Evolutionary conservation across 2,888 invertebrate genomes (phyloP), one percentile per base, ranked within the genome.

Genomic region (Lycaena phlaeas): DNA sequence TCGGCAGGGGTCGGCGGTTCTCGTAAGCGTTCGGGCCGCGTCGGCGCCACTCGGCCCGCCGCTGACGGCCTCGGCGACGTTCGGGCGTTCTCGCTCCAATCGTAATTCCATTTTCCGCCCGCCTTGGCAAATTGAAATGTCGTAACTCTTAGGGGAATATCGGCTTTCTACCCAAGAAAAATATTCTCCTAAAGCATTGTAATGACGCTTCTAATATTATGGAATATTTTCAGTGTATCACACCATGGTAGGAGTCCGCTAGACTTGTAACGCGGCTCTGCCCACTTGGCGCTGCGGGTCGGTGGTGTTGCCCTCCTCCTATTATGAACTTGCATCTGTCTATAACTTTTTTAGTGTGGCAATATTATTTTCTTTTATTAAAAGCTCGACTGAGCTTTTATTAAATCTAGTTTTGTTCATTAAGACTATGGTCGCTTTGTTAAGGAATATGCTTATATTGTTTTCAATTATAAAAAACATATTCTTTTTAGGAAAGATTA

Each of bases 101-200:
- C 82, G 84, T 82, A 82, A 85, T 85, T 82, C 82, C 82, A 84
- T 85, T 85, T 85, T 85, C 85, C 84, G 82, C 82, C 81, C 84
- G 85, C 85, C 84, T 84, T 85, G 79, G 85, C 85, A 85, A 85
- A 85, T 85, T 85, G 85, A 85, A 85, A 85, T 84, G 85, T 84
- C 84, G 85, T 85, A 84, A 84, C 81, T 85, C 85, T 84, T 82
- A 68, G 76, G 85, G 85, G 85, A 82, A 85, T 85, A 81, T 84
- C 84, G 82, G 79, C 81, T 84, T 84, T 84, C 78, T 77, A 74
- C 73, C 70, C 72, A 76, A 82, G 82, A 79, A 85, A 79, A 82
- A 82, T 82, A 78, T 78, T 81, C 79, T n/a, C n/a, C n/a, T 71
- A 75, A 73, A 75, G 73, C 77, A 78, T 81, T 81, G 79, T 81